phyloP scores from a whole-genome alignment of 2,888 invertebrate genomes.

The Cheilosia scutellata region DNA sequence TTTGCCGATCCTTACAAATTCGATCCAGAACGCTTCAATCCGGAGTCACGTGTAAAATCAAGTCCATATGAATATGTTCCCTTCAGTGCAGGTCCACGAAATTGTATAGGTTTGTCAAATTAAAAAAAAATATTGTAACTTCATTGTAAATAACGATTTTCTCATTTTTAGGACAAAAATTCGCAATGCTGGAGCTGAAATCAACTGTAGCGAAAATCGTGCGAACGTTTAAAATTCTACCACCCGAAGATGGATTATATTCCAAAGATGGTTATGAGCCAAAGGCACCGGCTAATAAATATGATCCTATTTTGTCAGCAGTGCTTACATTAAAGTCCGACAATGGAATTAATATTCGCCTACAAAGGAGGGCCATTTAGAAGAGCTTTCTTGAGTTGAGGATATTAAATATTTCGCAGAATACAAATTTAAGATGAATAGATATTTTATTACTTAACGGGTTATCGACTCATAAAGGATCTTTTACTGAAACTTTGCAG shows the following conservation, averaged over 20 bases:
- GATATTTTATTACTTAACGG: no score
- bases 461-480: no score
- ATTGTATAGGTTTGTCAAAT: conserved; percentile 84
- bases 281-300: conserved; percentile 79
- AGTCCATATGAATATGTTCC: conserved; percentile 86
- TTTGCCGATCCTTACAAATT: conserved; percentile 81
- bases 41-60: conserved; percentile 79
- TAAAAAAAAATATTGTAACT: not conserved
- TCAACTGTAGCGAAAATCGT: conserved; percentile 85
- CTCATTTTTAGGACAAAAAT: conserved; percentile 83
- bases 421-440: not conserved
- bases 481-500: no score
- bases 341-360: conserved; percentile 84
- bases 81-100: conserved; percentile 88
- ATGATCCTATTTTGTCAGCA: conserved; percentile 83
- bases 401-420: not conserved
- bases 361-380: conserved; percentile 70
- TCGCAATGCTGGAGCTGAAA: conserved; percentile 86
- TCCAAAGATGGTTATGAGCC: conserved; percentile 79
- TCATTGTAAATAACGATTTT: conserved; percentile 24
- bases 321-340: conserved; percentile 85
- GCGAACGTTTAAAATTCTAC: conserved; percentile 84
- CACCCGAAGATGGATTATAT: conserved; percentile 79
- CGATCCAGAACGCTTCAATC: conserved; percentile 86
- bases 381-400: not conserved